phyloP scores from a whole-genome alignment of 1,140 invertebrate species.

The Trachelipus rathkii region DNA sequence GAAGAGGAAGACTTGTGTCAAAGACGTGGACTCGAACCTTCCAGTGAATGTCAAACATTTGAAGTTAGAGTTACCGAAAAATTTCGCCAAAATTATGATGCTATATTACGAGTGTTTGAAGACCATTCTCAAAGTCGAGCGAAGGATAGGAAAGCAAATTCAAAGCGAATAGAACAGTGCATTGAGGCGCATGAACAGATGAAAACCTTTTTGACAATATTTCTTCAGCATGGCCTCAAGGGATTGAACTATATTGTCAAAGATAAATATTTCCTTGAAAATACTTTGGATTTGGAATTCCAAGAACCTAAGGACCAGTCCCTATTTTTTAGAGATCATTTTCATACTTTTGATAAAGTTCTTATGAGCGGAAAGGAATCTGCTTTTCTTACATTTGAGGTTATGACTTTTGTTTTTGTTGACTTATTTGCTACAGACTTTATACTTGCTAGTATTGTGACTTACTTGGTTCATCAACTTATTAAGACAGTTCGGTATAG shows the following conservation, averaged over 20 bases:
- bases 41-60: slow-evolving; percentile 77
- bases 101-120: slow-evolving; percentile 47
- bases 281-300: slow-evolving; percentile 71
- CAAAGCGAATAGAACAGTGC: slow-evolving; percentile 43
- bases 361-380: slow-evolving; percentile 73
- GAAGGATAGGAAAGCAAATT: slow-evolving; percentile 18
- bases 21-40: slow-evolving; percentile 70
- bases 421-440: slow-evolving; percentile 61
- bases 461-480: slow-evolving; percentile 55
- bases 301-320: slow-evolving; percentile 65
- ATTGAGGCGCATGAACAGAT: slow-evolving; percentile 65
- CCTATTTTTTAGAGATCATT: slow-evolving; percentile 70
- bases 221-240: slow-evolving; percentile 59
- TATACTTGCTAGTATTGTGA: slow-evolving; percentile 61
- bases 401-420: slow-evolving; percentile 65
- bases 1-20: slow-evolving; percentile 78
- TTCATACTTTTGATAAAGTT: slow-evolving; percentile 59
- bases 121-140: slow-evolving; percentile 25
- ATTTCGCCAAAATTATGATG: slow-evolving; percentile 57
- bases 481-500: slow-evolving; percentile 56
- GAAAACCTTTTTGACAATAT: slow-evolving; percentile 67
- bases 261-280: slow-evolving; percentile 69
- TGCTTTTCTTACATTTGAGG: slow-evolving; percentile 66
- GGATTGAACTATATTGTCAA: slow-evolving; percentile 76
- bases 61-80: slow-evolving; percentile 63